These are phyloP conservation scores for Temnothorax curvispinosus DNA, from an alignment of 1,140 invertebrate genomes.

Conservation along the genomic window DNA sequence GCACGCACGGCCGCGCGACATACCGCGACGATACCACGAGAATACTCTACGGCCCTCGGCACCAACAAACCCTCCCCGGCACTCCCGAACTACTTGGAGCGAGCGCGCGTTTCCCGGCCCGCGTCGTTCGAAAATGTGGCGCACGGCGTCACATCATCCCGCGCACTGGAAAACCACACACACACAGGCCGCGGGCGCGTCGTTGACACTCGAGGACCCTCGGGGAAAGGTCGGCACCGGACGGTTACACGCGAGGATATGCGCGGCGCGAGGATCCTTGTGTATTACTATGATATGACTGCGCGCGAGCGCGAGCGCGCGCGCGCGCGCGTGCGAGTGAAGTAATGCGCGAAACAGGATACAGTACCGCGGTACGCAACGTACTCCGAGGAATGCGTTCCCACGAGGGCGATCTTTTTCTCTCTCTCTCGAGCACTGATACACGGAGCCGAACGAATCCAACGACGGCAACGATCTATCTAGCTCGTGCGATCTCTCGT, in stretches of 20 bases:
- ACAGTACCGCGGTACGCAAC: neutral
- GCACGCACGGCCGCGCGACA: slow-evolving; percentile 35
- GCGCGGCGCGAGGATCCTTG: neutral
- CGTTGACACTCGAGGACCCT: neutral
- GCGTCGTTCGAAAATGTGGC: slow-evolving; percentile 34
- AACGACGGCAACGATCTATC: neutral
- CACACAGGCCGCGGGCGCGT: neutral
- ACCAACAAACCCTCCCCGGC: neutral
- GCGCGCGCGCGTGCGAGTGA: neutral
- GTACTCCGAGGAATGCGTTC: neutral
- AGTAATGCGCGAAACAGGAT: slow-evolving; percentile 1
- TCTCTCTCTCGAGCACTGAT: neutral
- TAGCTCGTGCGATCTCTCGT: neutral
- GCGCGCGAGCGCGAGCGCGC: too few relatives aligned
- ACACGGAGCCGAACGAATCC: neutral
- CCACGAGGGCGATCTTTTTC: neutral
- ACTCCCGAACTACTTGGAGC: slow-evolving; percentile 1
- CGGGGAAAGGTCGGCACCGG: neutral
- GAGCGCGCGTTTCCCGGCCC: slow-evolving; percentile 7
- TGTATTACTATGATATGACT: too few relatives aligned
- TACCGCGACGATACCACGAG: slow-evolving; percentile 10
- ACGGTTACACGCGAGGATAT: neutral
- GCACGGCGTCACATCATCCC: slow-evolving; percentile 36
- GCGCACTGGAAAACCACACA: slow-evolving; percentile 14
- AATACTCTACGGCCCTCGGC: neutral